phyloP scores from a whole-genome alignment of 1,140 invertebrate genomes.

The Bradynema listronoti region DNA sequence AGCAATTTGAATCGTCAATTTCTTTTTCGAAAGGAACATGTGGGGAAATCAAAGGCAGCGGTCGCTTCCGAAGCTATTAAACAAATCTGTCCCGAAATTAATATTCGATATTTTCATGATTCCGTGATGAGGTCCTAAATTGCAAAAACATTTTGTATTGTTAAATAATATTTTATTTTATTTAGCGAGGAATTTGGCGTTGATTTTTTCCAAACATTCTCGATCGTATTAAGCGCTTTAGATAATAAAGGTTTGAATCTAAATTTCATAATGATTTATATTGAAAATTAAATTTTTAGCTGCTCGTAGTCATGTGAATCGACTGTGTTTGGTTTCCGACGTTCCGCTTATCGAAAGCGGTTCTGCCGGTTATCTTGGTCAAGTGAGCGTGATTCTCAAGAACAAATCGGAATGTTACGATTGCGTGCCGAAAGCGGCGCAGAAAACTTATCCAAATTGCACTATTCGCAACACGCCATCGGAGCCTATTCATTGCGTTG shows the following conservation, averaged over 20 bases:
- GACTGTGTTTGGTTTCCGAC: slow-evolving; percentile 91
- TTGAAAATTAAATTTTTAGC: slow-evolving; percentile 60
- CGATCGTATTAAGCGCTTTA: slow-evolving; percentile 87
- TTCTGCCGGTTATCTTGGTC: slow-evolving; percentile 87
- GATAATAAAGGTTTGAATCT: slow-evolving; percentile 71
- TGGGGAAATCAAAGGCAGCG: slow-evolving; percentile 84
- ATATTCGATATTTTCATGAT: slow-evolving; percentile 82
- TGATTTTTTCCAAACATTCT: slow-evolving; percentile 83
- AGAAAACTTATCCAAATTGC: slow-evolving; percentile 90
- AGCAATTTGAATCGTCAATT: slow-evolving; percentile 98
- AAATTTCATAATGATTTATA: slow-evolving; percentile 4
- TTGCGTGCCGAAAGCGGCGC: slow-evolving; percentile 65
- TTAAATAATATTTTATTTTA: slow-evolving; percentile 50
- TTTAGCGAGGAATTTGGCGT: slow-evolving; percentile 79
- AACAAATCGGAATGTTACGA: slow-evolving; percentile 84
- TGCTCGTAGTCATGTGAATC: slow-evolving; percentile 94
- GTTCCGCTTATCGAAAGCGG: slow-evolving; percentile 91
- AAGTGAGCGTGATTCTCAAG: slow-evolving; percentile 66
- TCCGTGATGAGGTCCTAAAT: slow-evolving; percentile 74
- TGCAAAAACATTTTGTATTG: not conserved
- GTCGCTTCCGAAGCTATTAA: slow-evolving; percentile 78
- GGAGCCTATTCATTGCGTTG: slow-evolving; percentile 96
- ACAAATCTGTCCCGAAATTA: slow-evolving; percentile 73
- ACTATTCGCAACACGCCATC: slow-evolving; percentile 99
- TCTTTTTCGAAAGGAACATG: slow-evolving; percentile 91